Evolutionary conservation across 2,797 vertebrate genomes (phyloP).

Genomic region (Tarsius wallacei): DNA sequence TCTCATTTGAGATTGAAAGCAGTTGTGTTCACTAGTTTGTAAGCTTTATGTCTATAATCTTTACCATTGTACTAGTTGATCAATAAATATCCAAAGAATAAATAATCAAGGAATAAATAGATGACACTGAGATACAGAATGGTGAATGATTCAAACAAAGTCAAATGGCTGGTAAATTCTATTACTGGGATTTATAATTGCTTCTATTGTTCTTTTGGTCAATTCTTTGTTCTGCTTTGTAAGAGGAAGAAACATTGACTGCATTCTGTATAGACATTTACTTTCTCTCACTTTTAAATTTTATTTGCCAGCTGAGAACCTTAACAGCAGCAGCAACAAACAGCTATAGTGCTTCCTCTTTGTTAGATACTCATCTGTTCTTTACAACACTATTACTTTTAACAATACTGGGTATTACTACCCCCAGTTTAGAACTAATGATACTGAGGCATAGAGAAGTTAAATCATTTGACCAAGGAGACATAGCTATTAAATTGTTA

Average conservation of each 20-base stretch:
- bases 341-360: background rate
- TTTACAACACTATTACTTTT: background rate
- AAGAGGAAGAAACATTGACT: background rate
- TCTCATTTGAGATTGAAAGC: background rate
- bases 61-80: background rate
- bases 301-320: background rate
- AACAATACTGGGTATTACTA: background rate
- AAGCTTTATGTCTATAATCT: background rate
- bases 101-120: background rate
- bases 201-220: background rate
- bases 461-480: background rate
- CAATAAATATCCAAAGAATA: background rate
- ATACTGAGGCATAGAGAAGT: background rate
- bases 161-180: background rate
- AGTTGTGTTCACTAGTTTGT: background rate
- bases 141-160: background rate
- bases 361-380: background rate
- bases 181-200: background rate
- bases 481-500: background rate
- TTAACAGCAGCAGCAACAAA: background rate
- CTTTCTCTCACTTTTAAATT: background rate
- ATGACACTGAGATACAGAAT: background rate
- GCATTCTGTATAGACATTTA: background rate
- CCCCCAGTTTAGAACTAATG: background rate
- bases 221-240: constrained; percentile 29